phyloP scores from a whole-genome alignment of 2,113 vertebrate species.

The Pitta sordida region DNA sequence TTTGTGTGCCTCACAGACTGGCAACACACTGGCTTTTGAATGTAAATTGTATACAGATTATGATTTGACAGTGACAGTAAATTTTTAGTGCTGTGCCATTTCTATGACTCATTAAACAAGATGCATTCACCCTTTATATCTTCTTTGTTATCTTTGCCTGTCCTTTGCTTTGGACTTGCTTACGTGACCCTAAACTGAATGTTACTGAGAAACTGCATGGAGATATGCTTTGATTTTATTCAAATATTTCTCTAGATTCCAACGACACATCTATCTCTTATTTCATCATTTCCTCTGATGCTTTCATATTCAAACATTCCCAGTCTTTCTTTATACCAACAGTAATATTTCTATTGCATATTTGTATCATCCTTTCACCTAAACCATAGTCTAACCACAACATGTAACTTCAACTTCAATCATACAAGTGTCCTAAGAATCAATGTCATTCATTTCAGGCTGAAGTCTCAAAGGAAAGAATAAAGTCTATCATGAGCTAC shows the following conservation, averaged over 20 bases:
- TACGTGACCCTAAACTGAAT: background rate
- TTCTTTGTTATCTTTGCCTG: background rate
- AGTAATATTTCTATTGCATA: background rate
- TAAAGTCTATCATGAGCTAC: background rate
- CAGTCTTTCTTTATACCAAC: background rate
- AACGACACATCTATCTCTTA: background rate
- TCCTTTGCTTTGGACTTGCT: background rate
- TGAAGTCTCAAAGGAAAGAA: background rate
- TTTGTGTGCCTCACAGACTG: background rate
- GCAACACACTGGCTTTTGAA: background rate
- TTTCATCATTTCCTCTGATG: background rate
- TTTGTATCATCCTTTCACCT: background rate
- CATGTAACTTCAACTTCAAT: background rate
- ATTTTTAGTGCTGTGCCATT: background rate
- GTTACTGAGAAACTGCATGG: background rate
- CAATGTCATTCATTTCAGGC: background rate
- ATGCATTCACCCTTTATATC: rapidly evolving
- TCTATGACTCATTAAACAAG: background rate
- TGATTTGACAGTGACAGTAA: background rate
- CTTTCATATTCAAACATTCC: background rate
- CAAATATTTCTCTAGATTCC: background rate
- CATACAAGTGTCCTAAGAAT: background rate
- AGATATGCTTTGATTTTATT: background rate
- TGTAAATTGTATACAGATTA: background rate
- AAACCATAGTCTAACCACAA: background rate